Base-by-base conservation (phyloP, 2,888 invertebrate genomes). In the Chromoteleia sp. region DNA sequence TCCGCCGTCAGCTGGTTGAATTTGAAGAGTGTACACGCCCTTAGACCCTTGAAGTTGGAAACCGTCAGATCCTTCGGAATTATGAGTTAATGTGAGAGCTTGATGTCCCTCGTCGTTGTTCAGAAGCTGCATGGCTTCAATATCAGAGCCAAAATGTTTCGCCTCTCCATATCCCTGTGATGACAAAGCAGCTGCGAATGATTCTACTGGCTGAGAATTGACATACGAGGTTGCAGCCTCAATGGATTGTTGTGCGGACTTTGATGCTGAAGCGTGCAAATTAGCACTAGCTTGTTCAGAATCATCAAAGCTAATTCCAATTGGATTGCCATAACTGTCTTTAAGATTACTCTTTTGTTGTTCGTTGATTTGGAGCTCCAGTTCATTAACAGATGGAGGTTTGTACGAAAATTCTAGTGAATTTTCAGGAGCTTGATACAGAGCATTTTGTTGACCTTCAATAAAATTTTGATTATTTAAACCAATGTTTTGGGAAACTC, bases 11-110 rank as follows among this genome's bases (percentile, higher is more conserved):
- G 95, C 94, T 0, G 95, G 93, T 87, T 96, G 96, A 56, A 96
- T 96, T 89, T 97, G 96, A 10, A 97, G 91, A 0, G 95, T 95
- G 88, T 96, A 97, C 1, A 94, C 93, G 0, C 94, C 95, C 12
- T 93, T 92, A 21, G 94, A 93, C 0, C 94, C 94, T 39, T 92
- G 91, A 54, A 92, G 88, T 78, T 92, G 90, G 70, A 91, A 91
- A 1, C 88, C 89, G 50, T 91, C 89, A 2, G 85, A 73, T 1
- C 87, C 87, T 6, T 87, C 86, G 0, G 86, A 80, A 1, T 87
- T 78, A 12, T 90, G 76, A 2, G 89, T 89, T 1, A 91, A 36
- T 0, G 89, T 87, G n/a, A 89, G 70, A 15, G 88, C 88, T 25
- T 90, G 87, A 45, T 86, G 88, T 0, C 88, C 89, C 43, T 88